Evolutionary conservation across 2,797 vertebrate genomes (phyloP).

Genomic region (Halcyon smyrnensis): DNA sequence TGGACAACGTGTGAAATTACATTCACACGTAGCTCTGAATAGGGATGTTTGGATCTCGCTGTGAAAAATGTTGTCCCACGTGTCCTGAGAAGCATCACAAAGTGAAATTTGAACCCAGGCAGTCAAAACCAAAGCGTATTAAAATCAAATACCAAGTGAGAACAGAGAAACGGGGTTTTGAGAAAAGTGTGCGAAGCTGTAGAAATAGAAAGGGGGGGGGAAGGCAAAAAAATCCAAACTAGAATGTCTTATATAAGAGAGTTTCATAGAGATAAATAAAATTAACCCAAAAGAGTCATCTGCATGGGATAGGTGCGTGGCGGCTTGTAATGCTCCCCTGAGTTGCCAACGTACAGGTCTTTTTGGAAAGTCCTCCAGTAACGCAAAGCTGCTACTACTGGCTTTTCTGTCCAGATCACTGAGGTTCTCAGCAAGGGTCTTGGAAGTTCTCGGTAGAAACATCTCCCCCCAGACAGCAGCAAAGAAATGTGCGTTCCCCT

Average conservation of each 20-base stretch:
- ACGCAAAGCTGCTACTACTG: background rate
- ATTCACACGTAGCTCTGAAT: background rate
- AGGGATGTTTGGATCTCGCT: background rate
- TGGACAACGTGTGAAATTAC: background rate
- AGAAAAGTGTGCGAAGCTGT: background rate
- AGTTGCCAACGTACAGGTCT: background rate
- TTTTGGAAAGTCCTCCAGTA: background rate
- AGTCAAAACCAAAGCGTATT: background rate
- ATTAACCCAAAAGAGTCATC: background rate
- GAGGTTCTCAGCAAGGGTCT: background rate
- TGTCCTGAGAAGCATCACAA: background rate
- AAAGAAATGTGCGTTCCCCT: background rate
- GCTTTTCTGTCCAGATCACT: background rate
- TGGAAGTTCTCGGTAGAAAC: background rate
- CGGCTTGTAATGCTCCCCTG: rapidly evolving
- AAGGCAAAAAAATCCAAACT: background rate
- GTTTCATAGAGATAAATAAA: background rate
- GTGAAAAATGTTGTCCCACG: background rate
- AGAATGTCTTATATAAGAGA: background rate
- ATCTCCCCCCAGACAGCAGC: background rate
- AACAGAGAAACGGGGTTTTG: background rate
- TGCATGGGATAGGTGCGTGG: rapidly evolving
- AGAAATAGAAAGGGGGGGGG: background rate
- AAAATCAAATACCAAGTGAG: background rate
- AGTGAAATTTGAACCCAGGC: background rate